Evolutionary conservation across 2,888 invertebrate genomes (phyloP).

Genomic region (Thymelicus lineola): DNA sequence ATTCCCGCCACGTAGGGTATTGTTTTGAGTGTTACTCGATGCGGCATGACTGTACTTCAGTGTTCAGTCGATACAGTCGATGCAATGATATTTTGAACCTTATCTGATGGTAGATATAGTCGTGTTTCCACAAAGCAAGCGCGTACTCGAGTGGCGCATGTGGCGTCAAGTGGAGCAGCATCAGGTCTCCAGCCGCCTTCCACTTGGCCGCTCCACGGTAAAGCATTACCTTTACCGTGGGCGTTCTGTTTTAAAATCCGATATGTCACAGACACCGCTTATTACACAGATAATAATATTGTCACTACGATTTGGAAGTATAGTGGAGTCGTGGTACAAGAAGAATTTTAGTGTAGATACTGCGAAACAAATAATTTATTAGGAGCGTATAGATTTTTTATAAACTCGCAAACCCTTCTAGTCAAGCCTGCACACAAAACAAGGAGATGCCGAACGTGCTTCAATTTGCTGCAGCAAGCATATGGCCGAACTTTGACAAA

Average conservation of each 20-base stretch:
- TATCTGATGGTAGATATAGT: background rate
- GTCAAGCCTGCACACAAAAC: too few relatives aligned
- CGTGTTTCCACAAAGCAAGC: background rate
- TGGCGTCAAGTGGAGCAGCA: conserved; percentile 57
- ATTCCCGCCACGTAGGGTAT: background rate
- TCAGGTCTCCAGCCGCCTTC: conserved; percentile 48
- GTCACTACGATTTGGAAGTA: background rate
- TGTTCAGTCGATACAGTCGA: background rate
- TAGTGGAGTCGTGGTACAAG: too few relatives aligned
- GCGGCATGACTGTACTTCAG: background rate
- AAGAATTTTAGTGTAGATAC: too few relatives aligned
- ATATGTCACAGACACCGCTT: conserved; percentile 27
- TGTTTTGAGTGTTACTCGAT: background rate
- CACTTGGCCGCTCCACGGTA: too few relatives aligned
- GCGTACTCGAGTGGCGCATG: conserved; percentile 46
- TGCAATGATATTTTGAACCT: conserved; percentile 4
- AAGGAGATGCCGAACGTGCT: too few relatives aligned
- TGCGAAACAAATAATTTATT: too few relatives aligned
- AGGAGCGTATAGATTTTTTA: too few relatives aligned
- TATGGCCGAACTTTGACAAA: too few relatives aligned
- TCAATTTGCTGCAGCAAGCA: too few relatives aligned
- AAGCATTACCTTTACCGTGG: too few relatives aligned
- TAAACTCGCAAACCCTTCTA: too few relatives aligned
- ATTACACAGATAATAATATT: conserved; percentile 3
- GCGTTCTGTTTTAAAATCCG: conserved; percentile 20